Conservation (phyloP, 2,888 invertebrate genomes). For the Nowickia ferox region DNA sequence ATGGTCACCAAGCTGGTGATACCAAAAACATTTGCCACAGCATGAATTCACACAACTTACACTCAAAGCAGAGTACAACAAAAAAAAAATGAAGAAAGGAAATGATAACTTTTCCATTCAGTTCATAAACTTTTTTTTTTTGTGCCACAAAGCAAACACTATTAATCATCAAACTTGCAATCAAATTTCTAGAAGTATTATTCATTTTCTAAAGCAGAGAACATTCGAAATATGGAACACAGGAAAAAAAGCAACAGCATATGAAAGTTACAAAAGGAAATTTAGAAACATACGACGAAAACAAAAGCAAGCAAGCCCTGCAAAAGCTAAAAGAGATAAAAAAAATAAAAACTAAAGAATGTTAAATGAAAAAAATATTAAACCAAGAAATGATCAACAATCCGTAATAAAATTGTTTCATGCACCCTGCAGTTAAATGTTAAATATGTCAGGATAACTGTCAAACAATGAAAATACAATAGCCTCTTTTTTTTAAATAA, state of each 20-base stretch:
- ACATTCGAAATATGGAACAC: slow-evolving; percentile 21
- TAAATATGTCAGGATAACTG: slow-evolving; percentile 74
- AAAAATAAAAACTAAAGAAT: slow-evolving; percentile 11
- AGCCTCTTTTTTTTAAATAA: slow-evolving; percentile 17
- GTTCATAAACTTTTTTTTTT: neutral
- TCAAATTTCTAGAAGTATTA: slow-evolving; percentile 68
- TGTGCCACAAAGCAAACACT: slow-evolving; percentile 47
- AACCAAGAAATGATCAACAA: slow-evolving; percentile 63
- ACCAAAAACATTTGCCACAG: slow-evolving; percentile 42
- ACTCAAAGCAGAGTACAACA: neutral
- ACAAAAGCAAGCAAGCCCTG: slow-evolving; percentile 1
- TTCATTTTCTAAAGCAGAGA: slow-evolving; percentile 50
- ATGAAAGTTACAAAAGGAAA: slow-evolving; percentile 48
- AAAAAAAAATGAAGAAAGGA: neutral
- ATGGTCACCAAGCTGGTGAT: slow-evolving; percentile 17
- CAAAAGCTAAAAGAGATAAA: slow-evolving; percentile 27
- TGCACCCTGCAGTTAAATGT: slow-evolving; percentile 72
- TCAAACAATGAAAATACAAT: slow-evolving; percentile 62
- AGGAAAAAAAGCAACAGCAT: slow-evolving; percentile 46
- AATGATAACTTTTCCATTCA: slow-evolving; percentile 13
- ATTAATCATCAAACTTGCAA: slow-evolving; percentile 72
- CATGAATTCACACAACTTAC: neutral
- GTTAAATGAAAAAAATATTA: neutral
- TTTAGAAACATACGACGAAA: slow-evolving; percentile 20
- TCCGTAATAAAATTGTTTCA: slow-evolving; percentile 52